phyloP scores from a whole-genome alignment of 2,888 invertebrate species.

The Drosophila ezoana region DNA sequence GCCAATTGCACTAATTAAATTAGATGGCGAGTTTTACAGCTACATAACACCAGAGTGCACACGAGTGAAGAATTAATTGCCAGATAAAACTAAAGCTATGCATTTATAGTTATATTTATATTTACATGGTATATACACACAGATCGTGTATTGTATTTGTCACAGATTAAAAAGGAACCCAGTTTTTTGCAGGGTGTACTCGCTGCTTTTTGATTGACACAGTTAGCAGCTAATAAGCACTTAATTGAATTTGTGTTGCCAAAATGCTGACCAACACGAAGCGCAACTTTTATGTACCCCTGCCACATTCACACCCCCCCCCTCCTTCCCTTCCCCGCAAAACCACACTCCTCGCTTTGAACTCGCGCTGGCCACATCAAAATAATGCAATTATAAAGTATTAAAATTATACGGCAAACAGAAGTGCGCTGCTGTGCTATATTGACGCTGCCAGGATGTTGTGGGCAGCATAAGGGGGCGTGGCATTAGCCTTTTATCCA shows the following conservation, averaged over 20 bases:
- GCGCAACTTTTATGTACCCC: slow-evolving; percentile 1
- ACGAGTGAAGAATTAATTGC: slow-evolving; percentile 27
- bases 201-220: slow-evolving; percentile 17
- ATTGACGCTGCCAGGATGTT: slow-evolving; percentile 63
- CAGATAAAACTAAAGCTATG: background rate
- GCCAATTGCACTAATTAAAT: slow-evolving; percentile 47
- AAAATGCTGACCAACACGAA: slow-evolving; percentile 35
- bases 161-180: slow-evolving; percentile 5
- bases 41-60: slow-evolving; percentile 49
- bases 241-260: slow-evolving; percentile 67
- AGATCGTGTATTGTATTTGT: background rate
- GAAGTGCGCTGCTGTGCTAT: slow-evolving; percentile 22
- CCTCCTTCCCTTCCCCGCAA: background rate
- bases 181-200: background rate
- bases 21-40: slow-evolving; percentile 20
- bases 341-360: too few relatives aligned
- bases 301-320: background rate
- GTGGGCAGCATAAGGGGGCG: slow-evolving; percentile 23
- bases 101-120: too few relatives aligned
- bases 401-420: slow-evolving; percentile 69
- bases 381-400: slow-evolving; percentile 72
- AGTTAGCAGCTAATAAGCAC: slow-evolving; percentile 68
- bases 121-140: background rate
- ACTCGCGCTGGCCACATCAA: slow-evolving; percentile 8
- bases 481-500: slow-evolving; percentile 2